These are phyloP conservation scores for Zele albiditarsus DNA, from an alignment of 2,888 invertebrate genomes.

Conservation along the genomic window DNA sequence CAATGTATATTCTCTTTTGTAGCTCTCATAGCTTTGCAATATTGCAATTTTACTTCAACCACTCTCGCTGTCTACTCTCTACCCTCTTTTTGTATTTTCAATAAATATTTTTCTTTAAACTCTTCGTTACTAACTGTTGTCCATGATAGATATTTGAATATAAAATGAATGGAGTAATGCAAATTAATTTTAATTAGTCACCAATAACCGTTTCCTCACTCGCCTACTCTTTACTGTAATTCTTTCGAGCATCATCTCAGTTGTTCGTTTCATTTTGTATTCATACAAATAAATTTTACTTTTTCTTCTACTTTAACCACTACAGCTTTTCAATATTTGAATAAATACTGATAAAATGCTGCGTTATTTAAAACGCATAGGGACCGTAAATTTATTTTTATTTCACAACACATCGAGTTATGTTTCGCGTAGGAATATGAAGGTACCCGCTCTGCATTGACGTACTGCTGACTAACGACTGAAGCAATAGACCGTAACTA, in stretches of 20 bases:
- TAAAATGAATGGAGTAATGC: neutral
- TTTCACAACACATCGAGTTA: neutral
- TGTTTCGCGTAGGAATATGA: neutral
- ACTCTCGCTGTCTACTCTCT: too few species aligned
- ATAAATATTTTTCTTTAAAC: neutral
- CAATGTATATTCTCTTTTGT: neutral
- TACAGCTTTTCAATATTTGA: too few species aligned
- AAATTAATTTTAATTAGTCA: constrained; percentile 21
- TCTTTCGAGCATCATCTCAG: constrained; percentile 41
- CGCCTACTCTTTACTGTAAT: constrained; percentile 41
- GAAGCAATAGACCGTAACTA: constrained; percentile 17
- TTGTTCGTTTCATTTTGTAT: constrained; percentile 45
- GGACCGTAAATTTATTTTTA: neutral
- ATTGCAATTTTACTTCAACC: too few species aligned
- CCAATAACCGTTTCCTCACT: constrained; percentile 24
- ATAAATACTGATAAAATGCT: too few species aligned
- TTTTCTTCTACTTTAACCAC: too few species aligned
- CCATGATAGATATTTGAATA: neutral
- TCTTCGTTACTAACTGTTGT: neutral
- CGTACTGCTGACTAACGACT: constrained; percentile 13
- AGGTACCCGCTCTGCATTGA: neutral
- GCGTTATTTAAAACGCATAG: neutral
- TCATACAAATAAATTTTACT: neutral
- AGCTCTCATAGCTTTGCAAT: neutral
- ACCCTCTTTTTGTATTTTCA: too few species aligned